Conservation (phyloP, 2,113 vertebrate species). For the Sigmodon hispidus region DNA sequence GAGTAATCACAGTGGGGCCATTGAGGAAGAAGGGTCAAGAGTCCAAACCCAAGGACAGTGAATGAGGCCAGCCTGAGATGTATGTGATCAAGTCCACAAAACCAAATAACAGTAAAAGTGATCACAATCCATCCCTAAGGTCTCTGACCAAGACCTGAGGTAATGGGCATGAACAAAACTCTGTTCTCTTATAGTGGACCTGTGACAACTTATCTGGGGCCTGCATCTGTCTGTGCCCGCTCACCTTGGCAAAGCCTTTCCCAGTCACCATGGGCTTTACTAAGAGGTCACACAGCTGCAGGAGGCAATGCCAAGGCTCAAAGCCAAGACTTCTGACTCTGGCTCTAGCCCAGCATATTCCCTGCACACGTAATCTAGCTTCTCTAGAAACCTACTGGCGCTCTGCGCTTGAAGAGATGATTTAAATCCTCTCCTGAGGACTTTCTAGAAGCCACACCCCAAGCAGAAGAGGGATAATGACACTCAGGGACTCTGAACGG, state of each 20-base stretch:
- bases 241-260: conserved; percentile 30
- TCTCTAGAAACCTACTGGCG: neutral
- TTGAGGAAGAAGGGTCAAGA: neutral
- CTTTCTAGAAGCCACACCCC: neutral
- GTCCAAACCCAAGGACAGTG: neutral
- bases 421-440: neutral
- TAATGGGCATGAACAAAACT: neutral
- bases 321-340: neutral
- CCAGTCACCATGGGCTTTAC: neutral
- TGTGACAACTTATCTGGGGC: neutral
- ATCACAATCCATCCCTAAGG: conserved; percentile 2
- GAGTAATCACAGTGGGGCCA: neutral
- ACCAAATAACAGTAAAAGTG: neutral
- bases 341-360: neutral
- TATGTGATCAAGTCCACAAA: neutral
- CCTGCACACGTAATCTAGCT: neutral
- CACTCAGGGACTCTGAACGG: neutral
- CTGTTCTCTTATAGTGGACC: neutral
- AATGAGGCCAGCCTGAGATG: neutral
- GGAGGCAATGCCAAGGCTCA: neutral
- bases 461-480: neutral
- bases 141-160: neutral
- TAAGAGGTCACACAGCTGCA: neutral
- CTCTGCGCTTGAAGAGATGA: neutral
- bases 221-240: neutral